phyloP scores from a whole-genome alignment of 2,888 invertebrate genomes.

The Apamea epomidion region DNA sequence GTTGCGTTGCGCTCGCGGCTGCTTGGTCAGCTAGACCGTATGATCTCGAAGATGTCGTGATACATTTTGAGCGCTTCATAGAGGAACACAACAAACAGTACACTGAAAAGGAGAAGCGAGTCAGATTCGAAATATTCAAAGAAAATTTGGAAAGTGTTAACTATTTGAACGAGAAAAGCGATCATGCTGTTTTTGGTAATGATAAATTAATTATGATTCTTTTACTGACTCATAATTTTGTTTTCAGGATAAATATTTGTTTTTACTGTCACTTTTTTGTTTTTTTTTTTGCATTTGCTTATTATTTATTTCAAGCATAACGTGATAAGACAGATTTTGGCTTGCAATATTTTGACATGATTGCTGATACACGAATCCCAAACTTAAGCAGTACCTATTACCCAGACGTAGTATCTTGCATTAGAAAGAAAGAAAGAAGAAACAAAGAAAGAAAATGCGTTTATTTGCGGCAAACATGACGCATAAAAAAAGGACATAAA shows the following conservation, averaged over 20 bases:
- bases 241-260: background rate
- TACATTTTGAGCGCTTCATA: slow-evolving; percentile 11
- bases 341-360: too few species aligned
- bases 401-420: background rate
- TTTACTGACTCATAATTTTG: background rate
- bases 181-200: slow-evolving; percentile 31
- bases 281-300: background rate
- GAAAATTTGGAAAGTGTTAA: slow-evolving; percentile 4
- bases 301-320: background rate
- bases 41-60: background rate
- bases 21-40: background rate
- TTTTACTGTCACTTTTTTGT: background rate
- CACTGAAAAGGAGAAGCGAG: slow-evolving; percentile 10
- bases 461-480: too few species aligned
- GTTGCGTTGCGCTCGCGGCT: background rate
- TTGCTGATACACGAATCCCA: too few species aligned
- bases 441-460: too few species aligned
- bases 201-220: background rate
- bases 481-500: too few species aligned
- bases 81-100: slow-evolving; percentile 8
- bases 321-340: background rate
- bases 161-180: slow-evolving; percentile 10
- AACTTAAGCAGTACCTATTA: too few species aligned
- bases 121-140: slow-evolving; percentile 20
- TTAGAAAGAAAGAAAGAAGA: too few species aligned